Evolutionary conservation across 2,113 vertebrate species (phyloP).

Genomic region (Eleginops maclovinus): DNA sequence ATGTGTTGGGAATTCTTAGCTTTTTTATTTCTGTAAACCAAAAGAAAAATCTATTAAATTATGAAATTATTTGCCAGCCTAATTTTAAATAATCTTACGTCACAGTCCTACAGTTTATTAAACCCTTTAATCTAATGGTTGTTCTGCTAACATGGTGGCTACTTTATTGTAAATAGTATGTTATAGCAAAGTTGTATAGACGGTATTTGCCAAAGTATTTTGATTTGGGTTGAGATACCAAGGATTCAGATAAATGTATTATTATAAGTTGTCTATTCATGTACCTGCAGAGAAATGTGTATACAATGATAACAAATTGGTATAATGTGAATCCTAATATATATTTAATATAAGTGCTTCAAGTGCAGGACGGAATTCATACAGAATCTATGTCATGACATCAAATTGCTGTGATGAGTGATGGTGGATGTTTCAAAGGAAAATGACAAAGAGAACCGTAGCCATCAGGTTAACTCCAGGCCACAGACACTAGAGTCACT

Average conservation of each 20-base stretch:
- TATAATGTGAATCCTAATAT: background rate
- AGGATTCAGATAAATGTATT: background rate
- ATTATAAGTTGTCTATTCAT: no score
- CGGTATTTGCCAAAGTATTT: background rate
- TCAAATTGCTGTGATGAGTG: slow-evolving; percentile 13
- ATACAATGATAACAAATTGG: background rate
- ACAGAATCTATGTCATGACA: background rate
- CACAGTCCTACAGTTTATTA: no score
- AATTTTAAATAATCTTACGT: background rate
- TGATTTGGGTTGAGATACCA: background rate
- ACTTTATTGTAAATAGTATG: background rate
- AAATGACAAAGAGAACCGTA: slow-evolving; percentile 4
- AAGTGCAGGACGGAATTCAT: background rate
- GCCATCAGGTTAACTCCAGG: slow-evolving; percentile 31
- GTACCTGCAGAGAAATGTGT: background rate
- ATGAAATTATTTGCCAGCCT: background rate
- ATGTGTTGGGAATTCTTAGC: no score
- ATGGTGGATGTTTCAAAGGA: slow-evolving; percentile 1
- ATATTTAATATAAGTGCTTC: background rate
- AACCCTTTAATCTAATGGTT: background rate
- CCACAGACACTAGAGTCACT: slow-evolving; percentile 34
- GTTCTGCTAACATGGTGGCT: background rate
- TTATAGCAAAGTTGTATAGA: background rate
- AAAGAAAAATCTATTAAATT: background rate
- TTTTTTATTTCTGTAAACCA: background rate